Evolutionary conservation across 1,140 invertebrate genomes (phyloP).

Genomic region (Rhopalosiphum maidis): DNA sequence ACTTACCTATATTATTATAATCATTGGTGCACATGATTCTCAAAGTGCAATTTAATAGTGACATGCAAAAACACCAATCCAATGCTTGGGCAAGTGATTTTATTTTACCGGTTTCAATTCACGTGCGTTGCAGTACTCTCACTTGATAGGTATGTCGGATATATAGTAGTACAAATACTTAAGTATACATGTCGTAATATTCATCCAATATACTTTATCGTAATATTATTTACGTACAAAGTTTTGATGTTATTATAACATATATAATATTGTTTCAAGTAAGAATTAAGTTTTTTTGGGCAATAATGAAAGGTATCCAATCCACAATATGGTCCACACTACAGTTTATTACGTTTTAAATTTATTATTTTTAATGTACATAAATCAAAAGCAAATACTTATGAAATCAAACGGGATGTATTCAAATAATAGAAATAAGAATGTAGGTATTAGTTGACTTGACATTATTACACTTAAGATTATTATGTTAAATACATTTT

Average conservation of each 20-base stretch:
- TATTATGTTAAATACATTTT: background rate
- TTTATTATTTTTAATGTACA: background rate
- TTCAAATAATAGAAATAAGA: background rate
- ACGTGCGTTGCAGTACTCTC: background rate
- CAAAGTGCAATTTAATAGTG: background rate
- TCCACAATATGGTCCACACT: background rate
- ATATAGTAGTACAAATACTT: background rate
- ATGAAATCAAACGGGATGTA: background rate
- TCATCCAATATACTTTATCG: background rate
- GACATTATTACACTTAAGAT: background rate
- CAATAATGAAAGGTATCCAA: background rate
- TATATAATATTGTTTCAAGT: background rate
- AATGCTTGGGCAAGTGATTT: background rate
- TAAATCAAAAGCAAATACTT: background rate
- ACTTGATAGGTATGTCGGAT: background rate
- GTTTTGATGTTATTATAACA: background rate
- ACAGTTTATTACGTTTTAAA: background rate
- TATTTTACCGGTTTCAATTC: background rate
- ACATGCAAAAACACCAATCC: background rate
- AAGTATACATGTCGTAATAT: background rate
- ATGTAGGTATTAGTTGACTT: background rate
- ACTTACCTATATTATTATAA: constrained; percentile 7
- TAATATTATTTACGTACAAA: background rate
- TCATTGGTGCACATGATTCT: background rate
- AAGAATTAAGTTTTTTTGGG: no score